Conservation (phyloP, 2,113 vertebrate genomes). For the Daubentonia madagascariensis region DNA sequence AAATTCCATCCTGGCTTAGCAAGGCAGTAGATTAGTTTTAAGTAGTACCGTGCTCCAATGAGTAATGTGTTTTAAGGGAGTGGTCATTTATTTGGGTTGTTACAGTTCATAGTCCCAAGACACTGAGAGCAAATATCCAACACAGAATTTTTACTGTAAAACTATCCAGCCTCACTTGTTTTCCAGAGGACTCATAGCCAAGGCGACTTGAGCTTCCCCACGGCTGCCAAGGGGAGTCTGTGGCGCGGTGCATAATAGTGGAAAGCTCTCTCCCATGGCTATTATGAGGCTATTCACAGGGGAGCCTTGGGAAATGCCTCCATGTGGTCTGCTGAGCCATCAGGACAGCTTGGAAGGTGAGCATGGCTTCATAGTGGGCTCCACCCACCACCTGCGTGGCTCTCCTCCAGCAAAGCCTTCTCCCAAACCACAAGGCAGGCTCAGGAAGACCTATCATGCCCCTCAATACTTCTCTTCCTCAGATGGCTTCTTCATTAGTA, state of each 20-base stretch:
- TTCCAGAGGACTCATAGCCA: slow-evolving; percentile 82
- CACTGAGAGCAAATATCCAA: slow-evolving; percentile 78
- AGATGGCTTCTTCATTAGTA: not conserved
- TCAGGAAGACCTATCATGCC: not conserved
- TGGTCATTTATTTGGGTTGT: slow-evolving; percentile 63
- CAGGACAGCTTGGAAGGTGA: slow-evolving; percentile 88
- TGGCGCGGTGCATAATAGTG: slow-evolving; percentile 80
- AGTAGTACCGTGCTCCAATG: slow-evolving; percentile 17
- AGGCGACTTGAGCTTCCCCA: slow-evolving; percentile 83
- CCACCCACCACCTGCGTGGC: slow-evolving; percentile 73
- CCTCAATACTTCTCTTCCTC: not conserved
- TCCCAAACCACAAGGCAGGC: slow-evolving; percentile 63
- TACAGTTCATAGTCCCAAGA: slow-evolving; percentile 71
- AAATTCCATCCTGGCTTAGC: slow-evolving; percentile 49
- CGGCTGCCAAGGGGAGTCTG: slow-evolving; percentile 88
- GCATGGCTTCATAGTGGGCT: slow-evolving; percentile 79
- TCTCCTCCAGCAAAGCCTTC: slow-evolving; percentile 57
- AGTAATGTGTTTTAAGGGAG: slow-evolving; percentile 65
- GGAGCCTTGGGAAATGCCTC: slow-evolving; percentile 92
- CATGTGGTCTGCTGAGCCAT: slow-evolving; percentile 81
- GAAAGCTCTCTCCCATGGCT: slow-evolving; percentile 91
- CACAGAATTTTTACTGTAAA: slow-evolving; percentile 85
- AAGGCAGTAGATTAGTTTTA: slow-evolving; percentile 50
- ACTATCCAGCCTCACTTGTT: slow-evolving; percentile 86
- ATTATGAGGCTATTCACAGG: slow-evolving; percentile 86